A percentile compares a stretch with the other conserved stretches of the same genome.
Evolutionary conservation across 1,140 invertebrate species (phyloP).

Genomic region (Asbolus verrucosus): DNA sequence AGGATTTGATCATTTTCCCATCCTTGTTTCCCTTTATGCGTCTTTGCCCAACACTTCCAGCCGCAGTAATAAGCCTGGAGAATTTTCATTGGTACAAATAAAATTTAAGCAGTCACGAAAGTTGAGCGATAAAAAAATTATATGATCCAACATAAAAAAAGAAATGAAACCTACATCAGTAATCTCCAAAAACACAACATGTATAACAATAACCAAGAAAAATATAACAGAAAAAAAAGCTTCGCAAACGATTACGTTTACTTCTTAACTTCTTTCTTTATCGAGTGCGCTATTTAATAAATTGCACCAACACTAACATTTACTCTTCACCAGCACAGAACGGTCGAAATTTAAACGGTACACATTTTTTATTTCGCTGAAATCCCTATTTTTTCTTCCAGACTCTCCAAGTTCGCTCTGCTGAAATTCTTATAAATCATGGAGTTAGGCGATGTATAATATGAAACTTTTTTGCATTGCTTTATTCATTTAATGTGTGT

Average conservation of each 20-base stretch:
- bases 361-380: constrained; percentile 30
- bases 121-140: constrained; percentile 31
- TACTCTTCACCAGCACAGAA: constrained; percentile 18
- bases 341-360: constrained; percentile 24
- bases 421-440: constrained; percentile 24
- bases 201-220: constrained; percentile 22
- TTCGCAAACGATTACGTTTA: constrained; percentile 6
- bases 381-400: constrained; percentile 9
- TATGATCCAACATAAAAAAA: constrained; percentile 7
- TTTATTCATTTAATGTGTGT: constrained; percentile 33
- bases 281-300: constrained; percentile 11
- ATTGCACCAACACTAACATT: constrained; percentile 20
- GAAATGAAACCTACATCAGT: constrained; percentile 22
- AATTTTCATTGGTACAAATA: constrained; percentile 13
- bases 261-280: constrained; percentile 20
- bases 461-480: constrained; percentile 28
- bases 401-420: background rate
- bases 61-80: constrained; percentile 16
- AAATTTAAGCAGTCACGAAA: constrained; percentile 23
- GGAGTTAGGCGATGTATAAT: background rate
- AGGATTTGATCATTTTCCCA: constrained; percentile 1
- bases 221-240: constrained; percentile 9
- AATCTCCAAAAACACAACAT: constrained; percentile 14
- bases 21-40: background rate
- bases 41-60: background rate